Base-by-base conservation (phyloP, 2,113 vertebrate species). In the Albula goreensis region DNA sequence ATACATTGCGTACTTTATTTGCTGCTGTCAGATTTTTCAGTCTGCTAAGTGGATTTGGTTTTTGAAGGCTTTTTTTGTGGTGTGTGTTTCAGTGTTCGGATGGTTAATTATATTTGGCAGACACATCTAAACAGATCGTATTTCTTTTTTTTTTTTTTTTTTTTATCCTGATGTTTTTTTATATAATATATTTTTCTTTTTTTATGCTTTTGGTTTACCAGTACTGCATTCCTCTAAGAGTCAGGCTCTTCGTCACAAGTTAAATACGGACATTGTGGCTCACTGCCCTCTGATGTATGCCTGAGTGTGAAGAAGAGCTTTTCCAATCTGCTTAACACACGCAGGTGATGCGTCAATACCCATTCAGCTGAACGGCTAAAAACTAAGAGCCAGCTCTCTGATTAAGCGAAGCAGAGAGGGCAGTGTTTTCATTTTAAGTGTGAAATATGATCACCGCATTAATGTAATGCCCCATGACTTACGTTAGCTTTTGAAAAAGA, bases 371-470 rank as follows among this genome's bases (percentile, higher is more conserved):
- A 2, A 49, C 49, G 50, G 49, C 19, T n/a, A 41, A 51, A 51
- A 51, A 7, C 19, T 51, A 50, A 19, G 15, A 51, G 52, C 52
- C n/a, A 53, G 19, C 60, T 52, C 5, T 80, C 63, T 82, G 22
- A 82, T 86, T 63, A 9, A 50, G 52, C 48, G 15, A 48, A 15
- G 48, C 56, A 15, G 31, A 74, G 49, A 70, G 13, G 60, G 57
- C 50, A 41, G 85, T 86, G 85, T 82, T 66, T 41, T 50, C n/a
- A 50, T 81, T 82, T 82, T 53, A 82, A 12, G n/a, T 86, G 60
- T 82, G 85, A 86, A 86, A 77, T 52, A 82, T 51, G 63, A 86
- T 82, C 41, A 82, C 13, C 31, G 74, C 3, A 8, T 10, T 11
- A 31, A 52, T 5, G 50, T 10, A 6, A 19, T 7, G 19, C 19